phyloP scores from a whole-genome alignment of 2,113 vertebrate genomes.

The Triplophysa rosa region DNA sequence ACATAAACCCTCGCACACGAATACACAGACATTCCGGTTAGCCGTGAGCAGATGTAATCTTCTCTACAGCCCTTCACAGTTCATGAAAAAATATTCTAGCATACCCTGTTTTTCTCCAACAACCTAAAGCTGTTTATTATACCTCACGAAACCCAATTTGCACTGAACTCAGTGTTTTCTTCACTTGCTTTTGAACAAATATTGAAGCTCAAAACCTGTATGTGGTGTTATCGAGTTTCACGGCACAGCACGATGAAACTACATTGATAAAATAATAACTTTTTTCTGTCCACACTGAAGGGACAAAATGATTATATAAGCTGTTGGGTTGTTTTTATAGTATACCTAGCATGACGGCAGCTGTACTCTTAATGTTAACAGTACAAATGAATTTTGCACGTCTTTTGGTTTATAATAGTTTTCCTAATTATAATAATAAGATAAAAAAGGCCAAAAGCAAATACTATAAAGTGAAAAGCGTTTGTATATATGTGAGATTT shows the following conservation, averaged over 20 bases:
- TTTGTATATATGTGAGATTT: background rate
- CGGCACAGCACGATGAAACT: background rate
- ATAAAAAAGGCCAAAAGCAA: too few species aligned
- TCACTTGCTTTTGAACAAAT: background rate
- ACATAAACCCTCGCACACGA: background rate
- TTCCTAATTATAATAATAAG: too few species aligned
- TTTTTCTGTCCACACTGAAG: too few species aligned
- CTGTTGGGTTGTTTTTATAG: too few species aligned
- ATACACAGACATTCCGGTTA: background rate
- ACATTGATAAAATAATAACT: too few species aligned
- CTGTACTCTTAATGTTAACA: too few species aligned
- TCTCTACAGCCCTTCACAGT: background rate
- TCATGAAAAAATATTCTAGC: constrained; percentile 10
- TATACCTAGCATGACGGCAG: too few species aligned
- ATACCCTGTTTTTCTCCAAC: background rate
- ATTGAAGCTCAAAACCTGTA: background rate
- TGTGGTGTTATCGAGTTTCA: background rate
- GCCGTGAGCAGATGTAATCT: background rate
- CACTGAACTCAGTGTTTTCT: background rate
- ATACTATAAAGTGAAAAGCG: too few species aligned
- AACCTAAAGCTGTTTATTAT: constrained; percentile 11
- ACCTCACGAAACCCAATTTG: constrained; percentile 5
- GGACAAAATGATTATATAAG: too few species aligned
- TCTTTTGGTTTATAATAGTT: too few species aligned
- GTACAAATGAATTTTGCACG: too few species aligned